phyloP scores from a whole-genome alignment of 2,113 vertebrate genomes.

The Alaudala cheleensis region DNA sequence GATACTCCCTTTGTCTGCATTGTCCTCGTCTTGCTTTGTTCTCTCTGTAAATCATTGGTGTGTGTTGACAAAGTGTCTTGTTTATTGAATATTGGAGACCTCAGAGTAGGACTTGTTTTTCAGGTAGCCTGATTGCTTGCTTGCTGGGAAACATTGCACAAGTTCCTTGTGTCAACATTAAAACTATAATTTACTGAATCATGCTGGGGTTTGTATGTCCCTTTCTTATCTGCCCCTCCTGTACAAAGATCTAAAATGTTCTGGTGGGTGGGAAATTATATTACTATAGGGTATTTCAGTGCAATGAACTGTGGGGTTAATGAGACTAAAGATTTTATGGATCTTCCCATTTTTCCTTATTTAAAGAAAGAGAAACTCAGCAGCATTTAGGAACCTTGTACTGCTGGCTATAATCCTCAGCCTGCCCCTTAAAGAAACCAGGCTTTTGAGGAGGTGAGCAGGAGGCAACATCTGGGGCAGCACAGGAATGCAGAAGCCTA shows the following conservation, averaged over 20 bases:
- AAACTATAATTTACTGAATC: conserved; percentile 7
- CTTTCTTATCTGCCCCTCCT: not conserved
- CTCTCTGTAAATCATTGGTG: not conserved
- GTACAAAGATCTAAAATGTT: not conserved
- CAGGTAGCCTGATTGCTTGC: not conserved
- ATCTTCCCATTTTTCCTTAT: not conserved
- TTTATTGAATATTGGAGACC: not conserved
- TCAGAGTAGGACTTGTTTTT: not conserved
- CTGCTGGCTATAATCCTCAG: not conserved
- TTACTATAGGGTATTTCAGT: not conserved
- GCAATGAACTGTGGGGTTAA: not conserved
- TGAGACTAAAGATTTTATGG: not conserved
- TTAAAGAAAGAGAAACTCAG: not conserved
- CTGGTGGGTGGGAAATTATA: not conserved
- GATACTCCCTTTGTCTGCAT: not conserved
- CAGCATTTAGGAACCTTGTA: not conserved
- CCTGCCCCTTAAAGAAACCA: not conserved
- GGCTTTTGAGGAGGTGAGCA: not conserved
- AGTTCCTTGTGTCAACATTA: conserved; percentile 3
- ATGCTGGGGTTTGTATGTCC: not conserved
- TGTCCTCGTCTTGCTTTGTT: not conserved
- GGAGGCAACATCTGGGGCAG: not conserved
- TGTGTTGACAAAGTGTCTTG: not conserved
- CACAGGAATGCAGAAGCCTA: not conserved
- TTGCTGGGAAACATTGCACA: not conserved